Evolutionary conservation across 2,113 vertebrate species (phyloP).

Genomic region (Oplegnathus fasciatus): DNA sequence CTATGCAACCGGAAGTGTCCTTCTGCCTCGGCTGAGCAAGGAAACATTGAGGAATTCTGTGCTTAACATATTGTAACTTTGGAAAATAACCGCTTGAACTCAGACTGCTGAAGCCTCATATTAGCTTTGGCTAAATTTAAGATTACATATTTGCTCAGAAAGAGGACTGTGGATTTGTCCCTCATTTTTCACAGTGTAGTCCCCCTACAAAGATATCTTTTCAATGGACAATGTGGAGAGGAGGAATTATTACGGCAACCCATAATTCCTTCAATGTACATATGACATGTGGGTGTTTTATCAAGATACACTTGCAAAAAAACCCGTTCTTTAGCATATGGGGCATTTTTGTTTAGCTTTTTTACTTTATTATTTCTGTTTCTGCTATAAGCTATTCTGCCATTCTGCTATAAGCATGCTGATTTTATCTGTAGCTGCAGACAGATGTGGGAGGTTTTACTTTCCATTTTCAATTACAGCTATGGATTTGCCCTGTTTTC

Average conservation of each 20-base stretch:
- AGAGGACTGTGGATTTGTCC: neutral
- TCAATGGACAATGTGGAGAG: neutral
- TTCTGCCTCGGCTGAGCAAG: neutral
- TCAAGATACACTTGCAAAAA: neutral
- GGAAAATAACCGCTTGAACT: neutral
- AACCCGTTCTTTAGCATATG: neutral
- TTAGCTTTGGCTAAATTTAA: neutral
- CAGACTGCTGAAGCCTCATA: neutral
- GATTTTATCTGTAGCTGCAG: neutral
- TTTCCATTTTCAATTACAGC: conserved; percentile 10
- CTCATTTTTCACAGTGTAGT: neutral
- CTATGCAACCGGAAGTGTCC: conserved; percentile 2
- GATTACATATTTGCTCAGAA: neutral
- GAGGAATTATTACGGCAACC: neutral
- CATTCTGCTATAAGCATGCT: no score
- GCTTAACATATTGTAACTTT: neutral
- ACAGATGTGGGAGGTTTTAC: neutral
- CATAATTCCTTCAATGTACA: neutral
- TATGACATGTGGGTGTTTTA: neutral
- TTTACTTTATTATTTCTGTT: neutral
- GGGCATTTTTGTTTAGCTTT: neutral
- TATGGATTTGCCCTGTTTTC: conserved; percentile 9
- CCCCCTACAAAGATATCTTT: neutral
- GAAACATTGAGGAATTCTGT: neutral
- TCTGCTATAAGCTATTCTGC: no score